Percentiles rank a stretch among this genome's conserved stretches.
These are phyloP conservation scores for Caenorhabditis macrosperma DNA, from an alignment of 2,888 invertebrate genomes.

Conservation along the genomic window DNA sequence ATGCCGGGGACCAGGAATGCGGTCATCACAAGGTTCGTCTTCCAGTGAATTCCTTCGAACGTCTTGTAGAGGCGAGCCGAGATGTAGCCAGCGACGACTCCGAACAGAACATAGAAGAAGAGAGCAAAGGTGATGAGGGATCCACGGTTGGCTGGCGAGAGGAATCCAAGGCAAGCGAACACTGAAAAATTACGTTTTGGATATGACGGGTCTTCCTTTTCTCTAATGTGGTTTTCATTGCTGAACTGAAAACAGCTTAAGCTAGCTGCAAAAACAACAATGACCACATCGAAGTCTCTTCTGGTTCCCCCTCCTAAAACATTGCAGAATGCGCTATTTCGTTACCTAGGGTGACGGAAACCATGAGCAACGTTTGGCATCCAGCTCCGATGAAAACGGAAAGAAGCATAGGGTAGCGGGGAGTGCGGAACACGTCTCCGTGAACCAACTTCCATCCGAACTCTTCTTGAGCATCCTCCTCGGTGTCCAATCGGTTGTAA, in stretches of 20 bases:
- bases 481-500: constrained; percentile 89
- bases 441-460: constrained; percentile 86
- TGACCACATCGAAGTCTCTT: too few species aligned
- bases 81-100: constrained; percentile 96
- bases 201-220: too few species aligned
- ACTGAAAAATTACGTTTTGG: constrained; percentile 83
- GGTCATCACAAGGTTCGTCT: constrained; percentile 95
- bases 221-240: too few species aligned
- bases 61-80: constrained; percentile 97
- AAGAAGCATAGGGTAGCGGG: constrained; percentile 93
- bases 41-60: constrained; percentile 98
- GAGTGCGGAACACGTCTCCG: constrained; percentile 85
- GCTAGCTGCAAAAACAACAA: too few species aligned
- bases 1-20: constrained; percentile 96
- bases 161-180: constrained; percentile 98
- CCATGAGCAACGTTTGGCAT: constrained; percentile 96
- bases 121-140: constrained; percentile 98
- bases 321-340: background rate
- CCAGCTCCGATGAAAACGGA: constrained; percentile 97
- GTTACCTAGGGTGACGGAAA: constrained; percentile 89
- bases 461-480: constrained; percentile 89
- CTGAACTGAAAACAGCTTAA: too few species aligned
- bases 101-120: constrained; percentile 95
- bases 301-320: too few species aligned
- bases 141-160: constrained; percentile 98